Conservation (phyloP, 2,113 vertebrate genomes). For the Chaetodon auriga region DNA sequence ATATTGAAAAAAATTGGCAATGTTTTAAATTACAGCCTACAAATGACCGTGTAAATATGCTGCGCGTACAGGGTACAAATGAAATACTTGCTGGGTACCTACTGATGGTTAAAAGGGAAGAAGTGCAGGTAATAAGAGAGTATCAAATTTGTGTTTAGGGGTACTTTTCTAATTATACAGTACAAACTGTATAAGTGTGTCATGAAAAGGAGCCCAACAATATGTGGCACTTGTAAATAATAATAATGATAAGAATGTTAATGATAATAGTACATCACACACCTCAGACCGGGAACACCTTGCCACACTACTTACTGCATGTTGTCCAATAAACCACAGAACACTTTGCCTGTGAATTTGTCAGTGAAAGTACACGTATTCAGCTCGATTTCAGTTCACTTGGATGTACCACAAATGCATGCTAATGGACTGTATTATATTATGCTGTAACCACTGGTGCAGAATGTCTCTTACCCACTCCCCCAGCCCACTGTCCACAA, state of each 20-base stretch:
- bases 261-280: not conserved
- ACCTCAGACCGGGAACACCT: not conserved
- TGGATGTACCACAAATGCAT: not conserved
- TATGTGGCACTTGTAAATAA: not conserved
- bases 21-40: not conserved
- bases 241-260: not conserved
- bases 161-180: constrained; percentile 3
- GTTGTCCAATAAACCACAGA: not conserved
- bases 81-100: not conserved
- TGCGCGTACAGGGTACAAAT: not conserved
- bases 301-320: not conserved
- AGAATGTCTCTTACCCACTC: not conserved
- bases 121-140: not conserved
- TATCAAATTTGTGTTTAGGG: constrained; percentile 6
- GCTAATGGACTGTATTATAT: not conserved
- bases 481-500: too few species aligned
- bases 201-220: not conserved
- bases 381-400: not conserved
- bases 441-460: not conserved
- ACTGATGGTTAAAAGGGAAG: not conserved
- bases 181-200: not conserved
- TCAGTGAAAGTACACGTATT: too few species aligned
- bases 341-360: not conserved
- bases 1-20: not conserved
- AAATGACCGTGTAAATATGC: constrained; percentile 24